phyloP scores from a whole-genome alignment of 2,888 invertebrate genomes.

The Calameuta pallipes region DNA sequence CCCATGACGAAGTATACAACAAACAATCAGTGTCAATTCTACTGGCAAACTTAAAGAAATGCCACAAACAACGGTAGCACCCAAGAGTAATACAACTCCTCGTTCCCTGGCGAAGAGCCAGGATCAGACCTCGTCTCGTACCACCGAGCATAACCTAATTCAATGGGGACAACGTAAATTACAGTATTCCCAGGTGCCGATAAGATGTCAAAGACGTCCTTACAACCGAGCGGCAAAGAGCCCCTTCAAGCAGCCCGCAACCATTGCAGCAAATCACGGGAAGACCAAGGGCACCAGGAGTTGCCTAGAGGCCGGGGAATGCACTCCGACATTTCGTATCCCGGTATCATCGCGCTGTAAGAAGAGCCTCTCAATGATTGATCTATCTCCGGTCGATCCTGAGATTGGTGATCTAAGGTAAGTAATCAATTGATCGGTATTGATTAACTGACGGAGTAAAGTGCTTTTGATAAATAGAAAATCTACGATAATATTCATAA shows the following conservation, averaged over 20 bases:
- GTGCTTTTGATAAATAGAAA: not conserved
- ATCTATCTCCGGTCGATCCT: slow-evolving; percentile 45
- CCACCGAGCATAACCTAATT: slow-evolving; percentile 17
- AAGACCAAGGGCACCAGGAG: slow-evolving; percentile 14
- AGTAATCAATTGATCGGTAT: not conserved
- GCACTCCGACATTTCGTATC: slow-evolving; percentile 20
- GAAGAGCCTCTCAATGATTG: slow-evolving; percentile 58
- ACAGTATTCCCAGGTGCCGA: slow-evolving; percentile 42
- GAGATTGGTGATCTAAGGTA: slow-evolving; percentile 45
- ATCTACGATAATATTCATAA: not conserved
- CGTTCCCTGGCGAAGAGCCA: slow-evolving; percentile 21
- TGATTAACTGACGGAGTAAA: not conserved
- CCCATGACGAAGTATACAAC: not conserved
- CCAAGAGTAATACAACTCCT: slow-evolving; percentile 29
- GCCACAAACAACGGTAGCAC: slow-evolving; percentile 31
- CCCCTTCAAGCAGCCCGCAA: slow-evolving; percentile 34
- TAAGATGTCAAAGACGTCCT: slow-evolving; percentile 40
- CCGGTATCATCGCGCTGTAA: slow-evolving; percentile 30
- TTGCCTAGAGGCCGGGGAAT: slow-evolving; percentile 13
- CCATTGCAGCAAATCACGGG: slow-evolving; percentile 20
- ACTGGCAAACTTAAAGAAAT: slow-evolving; percentile 21
- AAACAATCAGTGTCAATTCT: slow-evolving; percentile 5
- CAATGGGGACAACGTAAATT: slow-evolving; percentile 47
- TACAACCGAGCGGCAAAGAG: slow-evolving; percentile 41
- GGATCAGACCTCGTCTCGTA: slow-evolving; percentile 26